phyloP scores from a whole-genome alignment of 2,797 vertebrate species.

The Arremon aurantiirostris region DNA sequence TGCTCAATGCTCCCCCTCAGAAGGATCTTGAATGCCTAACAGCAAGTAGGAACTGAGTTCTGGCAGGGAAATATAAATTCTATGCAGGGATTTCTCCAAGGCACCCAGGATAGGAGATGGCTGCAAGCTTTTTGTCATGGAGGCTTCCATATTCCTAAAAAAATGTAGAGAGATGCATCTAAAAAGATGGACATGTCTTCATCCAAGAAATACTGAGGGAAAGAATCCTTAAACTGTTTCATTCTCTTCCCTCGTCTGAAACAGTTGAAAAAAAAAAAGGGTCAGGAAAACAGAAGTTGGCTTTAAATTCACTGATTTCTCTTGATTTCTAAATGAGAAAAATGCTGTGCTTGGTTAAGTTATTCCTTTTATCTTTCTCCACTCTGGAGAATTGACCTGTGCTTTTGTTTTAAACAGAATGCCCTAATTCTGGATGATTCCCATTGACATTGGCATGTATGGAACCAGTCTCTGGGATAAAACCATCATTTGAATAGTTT shows the following conservation, averaged over 20 bases:
- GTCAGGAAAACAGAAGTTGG: not conserved
- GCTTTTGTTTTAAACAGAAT: not conserved
- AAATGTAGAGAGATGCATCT: not conserved
- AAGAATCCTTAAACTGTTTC: not conserved
- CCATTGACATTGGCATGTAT: rapidly evolving
- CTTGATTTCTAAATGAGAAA: not conserved
- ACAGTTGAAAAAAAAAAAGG: rapidly evolving
- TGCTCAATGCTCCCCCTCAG: not conserved
- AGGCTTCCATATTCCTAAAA: not conserved
- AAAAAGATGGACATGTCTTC: not conserved
- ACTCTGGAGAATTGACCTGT: not conserved
- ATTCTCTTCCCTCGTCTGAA: not conserved
- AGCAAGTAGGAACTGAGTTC: not conserved
- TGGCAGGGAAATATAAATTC: not conserved
- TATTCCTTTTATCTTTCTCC: not conserved
- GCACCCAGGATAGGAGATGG: not conserved
- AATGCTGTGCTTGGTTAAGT: not conserved
- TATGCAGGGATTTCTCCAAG: not conserved
- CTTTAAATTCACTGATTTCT: not conserved
- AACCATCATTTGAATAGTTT: not conserved
- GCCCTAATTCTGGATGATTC: not conserved
- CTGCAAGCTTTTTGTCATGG: not conserved
- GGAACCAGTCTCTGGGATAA: not conserved
- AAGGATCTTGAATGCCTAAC: not conserved
- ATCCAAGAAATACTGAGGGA: not conserved